Base-by-base conservation (phyloP, 2,797 vertebrate species). In the Sebastes alutus region DNA sequence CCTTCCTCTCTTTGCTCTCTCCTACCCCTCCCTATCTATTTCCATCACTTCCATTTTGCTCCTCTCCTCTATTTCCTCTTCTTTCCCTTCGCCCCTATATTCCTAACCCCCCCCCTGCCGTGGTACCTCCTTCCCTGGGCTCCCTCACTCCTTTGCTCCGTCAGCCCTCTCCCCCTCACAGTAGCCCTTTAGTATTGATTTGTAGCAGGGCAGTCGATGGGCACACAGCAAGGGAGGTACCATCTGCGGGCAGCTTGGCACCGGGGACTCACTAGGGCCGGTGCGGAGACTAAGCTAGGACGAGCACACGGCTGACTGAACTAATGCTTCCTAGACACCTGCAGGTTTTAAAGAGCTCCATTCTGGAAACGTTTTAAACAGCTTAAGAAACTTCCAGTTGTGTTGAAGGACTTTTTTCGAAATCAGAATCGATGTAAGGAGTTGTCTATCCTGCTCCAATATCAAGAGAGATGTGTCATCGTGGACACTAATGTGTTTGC, bases 171-270 rank as follows among this genome's bases (percentile, higher is more conserved):
- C 80, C 46, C 55, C 55, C 60, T 71, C 74, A 14, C 70, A 4
- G 62, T n/a, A 71, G 66, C 35, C 55, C 54, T 32, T 61, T 49
- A 74, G 71, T 78, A 84, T 85, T 75, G 87, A 88, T 85, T 81
- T 79, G 70, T 46, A 66, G 60, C 52, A 16, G 30, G 77, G 81
- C 68, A 75, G 75, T 81, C 5, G 58, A 81, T 75, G 69, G 81
- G 67, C 71, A 59, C 79, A 58, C 79, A 58, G 80, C 1, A 12
- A 75, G 76, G 73, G 78, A 74, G 63, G 42, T 58, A 32, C 85
- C 88, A 88, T 88, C 85, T 89, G 89, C 4, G 6, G 72, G 75
- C 11, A 1, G 35, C 71, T 84, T 84, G 84, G 75, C 80, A 78
- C 76, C 46, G 54, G 62, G 73, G 80, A 76, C 70, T 69, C 56